phyloP scores from a whole-genome alignment of 37 sponge, comb jelly and placozoan genomes.

The Chondrilla cf. caribensis region DNA sequence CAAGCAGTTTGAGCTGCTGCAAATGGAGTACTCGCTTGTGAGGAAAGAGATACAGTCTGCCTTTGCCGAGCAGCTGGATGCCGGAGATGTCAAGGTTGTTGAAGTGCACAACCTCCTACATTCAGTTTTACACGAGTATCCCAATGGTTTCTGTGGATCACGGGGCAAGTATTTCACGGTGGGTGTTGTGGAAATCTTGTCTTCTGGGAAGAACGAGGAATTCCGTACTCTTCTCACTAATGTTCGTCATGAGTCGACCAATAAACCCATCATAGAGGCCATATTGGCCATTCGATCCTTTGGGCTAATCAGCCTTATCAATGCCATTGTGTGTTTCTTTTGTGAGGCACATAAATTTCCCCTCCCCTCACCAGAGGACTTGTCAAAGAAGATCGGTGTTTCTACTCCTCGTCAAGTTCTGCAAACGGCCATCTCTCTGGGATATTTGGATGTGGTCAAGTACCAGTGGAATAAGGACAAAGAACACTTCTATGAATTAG shows the following conservation, averaged over 20 bases:
- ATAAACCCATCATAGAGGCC: neutral
- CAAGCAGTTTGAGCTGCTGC: neutral
- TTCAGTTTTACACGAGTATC: slow-evolving; percentile 3
- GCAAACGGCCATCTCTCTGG: neutral
- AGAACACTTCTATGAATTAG: neutral
- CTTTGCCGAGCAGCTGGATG: neutral
- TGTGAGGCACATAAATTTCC: neutral
- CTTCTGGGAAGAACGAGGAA: neutral
- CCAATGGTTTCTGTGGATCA: neutral
- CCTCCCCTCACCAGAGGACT: neutral
- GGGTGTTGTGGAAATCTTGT: neutral
- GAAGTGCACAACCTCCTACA: neutral
- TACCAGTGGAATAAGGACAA: neutral
- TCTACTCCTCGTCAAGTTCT: neutral
- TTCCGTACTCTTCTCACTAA: neutral
- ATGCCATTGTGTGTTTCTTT: slow-evolving; percentile 11
- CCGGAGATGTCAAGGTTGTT: neutral
- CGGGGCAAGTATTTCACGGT: neutral
- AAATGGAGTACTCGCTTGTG: slow-evolving; percentile 18
- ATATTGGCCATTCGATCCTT: slow-evolving; percentile 4
- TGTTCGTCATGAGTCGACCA: neutral
- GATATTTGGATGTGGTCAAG: neutral
- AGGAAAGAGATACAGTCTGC: neutral
- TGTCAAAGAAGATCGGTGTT: neutral
- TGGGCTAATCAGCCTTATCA: slow-evolving; percentile 8